Base-by-base conservation (phyloP, 1,140 invertebrate species). In the Theocolax elegans region DNA sequence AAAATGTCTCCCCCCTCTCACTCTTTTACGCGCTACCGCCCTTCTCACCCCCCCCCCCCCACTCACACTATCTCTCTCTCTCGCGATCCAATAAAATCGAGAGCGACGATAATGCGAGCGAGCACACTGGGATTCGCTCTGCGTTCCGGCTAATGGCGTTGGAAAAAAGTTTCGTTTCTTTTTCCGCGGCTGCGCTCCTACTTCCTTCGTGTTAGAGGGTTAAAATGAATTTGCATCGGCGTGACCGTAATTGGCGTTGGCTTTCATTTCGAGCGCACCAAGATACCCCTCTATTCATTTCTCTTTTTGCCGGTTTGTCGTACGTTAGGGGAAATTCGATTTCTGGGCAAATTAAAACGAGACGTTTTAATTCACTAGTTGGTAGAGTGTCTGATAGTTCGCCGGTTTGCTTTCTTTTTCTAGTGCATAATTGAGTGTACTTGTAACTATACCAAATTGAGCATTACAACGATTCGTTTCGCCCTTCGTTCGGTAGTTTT, bases 361-460 rank as follows among this genome's bases (percentile, higher is more conserved):
- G 63, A 65, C 65, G 54, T 67, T 67, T 59, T 59, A 48, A 67
- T 67, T 67, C 38, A 48, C 65, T 59, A 35, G 53, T 31, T 46
- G 29, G 42, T 49, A 38, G 13, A 38, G 10, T 6, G 27, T 35
- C 19, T 17, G 8, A n/a, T 60, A 46, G 38, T 46, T 60, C 15
- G 27, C 10, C 40, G 23, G 29, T 60, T 60, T 60, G 2, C 10
- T 42, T 27, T 15, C 31, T 13, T 38, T 29, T n/a, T n/a, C n/a
- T n/a, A 56, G 31, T 54, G 21, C 29, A n/a, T 53, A 64, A 64
- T 40, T 64, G 48, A 64, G 21, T 66, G 38, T 29, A 56, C 23
- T 56, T 44, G 40, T 44, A 53, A 64, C 38, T 38, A n/a, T n/a
- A 54, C 13, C 25, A 9, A 31, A 12, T 40, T 8, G 17, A 27